Percentiles rank a stretch among this genome's conserved stretches.
phyloP scores from a whole-genome alignment of 2,797 vertebrate species.

The Sternotherus odoratus region DNA sequence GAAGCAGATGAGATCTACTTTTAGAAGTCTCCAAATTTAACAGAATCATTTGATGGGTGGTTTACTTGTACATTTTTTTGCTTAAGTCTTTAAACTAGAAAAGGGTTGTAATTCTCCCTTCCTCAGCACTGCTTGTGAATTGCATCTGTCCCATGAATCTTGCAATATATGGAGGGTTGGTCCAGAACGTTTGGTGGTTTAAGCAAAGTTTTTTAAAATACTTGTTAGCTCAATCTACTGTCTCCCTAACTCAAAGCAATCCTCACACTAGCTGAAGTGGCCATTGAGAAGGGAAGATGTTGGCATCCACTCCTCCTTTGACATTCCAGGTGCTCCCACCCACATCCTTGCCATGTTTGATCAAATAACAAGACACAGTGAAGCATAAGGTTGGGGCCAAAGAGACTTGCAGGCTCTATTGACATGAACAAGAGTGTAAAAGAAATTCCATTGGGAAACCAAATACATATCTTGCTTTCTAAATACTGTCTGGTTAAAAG shows the following conservation, averaged over 20 bases:
- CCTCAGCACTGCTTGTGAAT: constrained; percentile 36
- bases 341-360: constrained; percentile 36
- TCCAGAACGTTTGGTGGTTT: constrained; percentile 58
- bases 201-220: constrained; percentile 40
- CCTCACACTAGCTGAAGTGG: constrained; percentile 25
- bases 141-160: neutral
- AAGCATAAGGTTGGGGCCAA: neutral
- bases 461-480: neutral
- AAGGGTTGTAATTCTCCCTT: neutral
- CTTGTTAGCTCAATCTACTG: constrained; percentile 61
- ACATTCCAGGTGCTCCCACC: constrained; percentile 29
- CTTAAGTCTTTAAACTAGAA: neutral
- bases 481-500: constrained; percentile 17
- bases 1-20: constrained; percentile 9
- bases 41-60: neutral
- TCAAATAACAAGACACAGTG: constrained; percentile 26
- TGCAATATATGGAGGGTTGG: constrained; percentile 26
- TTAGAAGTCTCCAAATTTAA: neutral
- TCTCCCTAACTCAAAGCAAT: constrained; percentile 33
- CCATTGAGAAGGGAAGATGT: constrained; percentile 19
- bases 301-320: constrained; percentile 50
- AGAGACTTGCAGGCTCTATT: neutral
- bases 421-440: neutral
- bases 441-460: neutral
- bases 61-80: neutral